Base-by-base conservation (phyloP, 2,113 vertebrate genomes). In the Urocitellus parryii region DNA sequence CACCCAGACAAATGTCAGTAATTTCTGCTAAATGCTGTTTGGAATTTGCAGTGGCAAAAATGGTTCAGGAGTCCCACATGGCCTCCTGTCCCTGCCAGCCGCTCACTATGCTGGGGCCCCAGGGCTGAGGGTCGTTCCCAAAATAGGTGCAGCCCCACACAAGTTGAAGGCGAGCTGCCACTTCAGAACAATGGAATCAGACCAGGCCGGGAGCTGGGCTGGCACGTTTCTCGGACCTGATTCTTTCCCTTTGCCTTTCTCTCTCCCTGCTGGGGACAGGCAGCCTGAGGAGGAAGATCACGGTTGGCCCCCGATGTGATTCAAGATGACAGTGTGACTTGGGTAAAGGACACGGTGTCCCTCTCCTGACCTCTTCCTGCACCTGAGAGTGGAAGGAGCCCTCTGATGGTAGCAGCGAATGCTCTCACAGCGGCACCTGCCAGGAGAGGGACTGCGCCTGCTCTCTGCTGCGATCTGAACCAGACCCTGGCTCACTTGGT, bases 1-100 rank as follows among this genome's bases (percentile, higher is more conserved):
- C 11, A 53, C 88, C 68, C 42, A 98, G 97, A 98, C 94, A 97
- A 98, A 98, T 68, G 91, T 81, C 13, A 11, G 56, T 96, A 95
- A 98, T 4, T 96, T 95, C 88, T 96, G 96, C 88, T 94, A 73
- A 94, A 96, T 93, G 94, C 88, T 93, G 80, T 88, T 93, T 97
- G 92, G 97, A 97, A 98, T 65, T 91, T 95, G 93, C 17, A 74
- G n/a, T 79, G 48, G 18, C 80, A 96, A 88, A 92, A 68, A 27
- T 8, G 8, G 32, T 92, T 86, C 1, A 0, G 3, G 53, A 96
- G 42, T 79, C 22, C 39, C 51, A 87, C 5, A 32, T 65, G 83
- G 42, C 79, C 48, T 86, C 70, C 83, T 12, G 32, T 24, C 80
- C 51, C 72, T 72, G 18, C n/a, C 14, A n/a, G 76, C 24, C 63